Percentiles rank a stretch among this genome's conserved stretches.
Conservation (phyloP, 1,140 invertebrate species). For the Drosophila lini region DNA sequence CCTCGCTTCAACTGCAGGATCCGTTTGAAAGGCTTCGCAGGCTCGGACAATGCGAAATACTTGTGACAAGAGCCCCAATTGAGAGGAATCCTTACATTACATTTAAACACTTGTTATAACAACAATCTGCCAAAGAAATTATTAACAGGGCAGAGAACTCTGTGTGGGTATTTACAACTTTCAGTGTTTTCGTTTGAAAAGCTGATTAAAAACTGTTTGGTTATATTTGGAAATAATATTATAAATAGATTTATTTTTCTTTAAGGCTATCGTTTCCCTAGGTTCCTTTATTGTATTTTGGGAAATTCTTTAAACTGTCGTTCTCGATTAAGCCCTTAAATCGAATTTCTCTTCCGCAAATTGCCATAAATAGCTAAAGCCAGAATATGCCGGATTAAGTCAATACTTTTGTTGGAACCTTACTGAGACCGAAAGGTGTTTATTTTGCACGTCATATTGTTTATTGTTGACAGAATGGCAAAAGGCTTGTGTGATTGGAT, state of each 20-base stretch:
- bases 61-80: not conserved
- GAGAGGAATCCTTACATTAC: not conserved
- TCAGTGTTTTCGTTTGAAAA: not conserved
- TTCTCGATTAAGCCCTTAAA: no score
- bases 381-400: not conserved
- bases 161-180: not conserved
- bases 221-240: no score
- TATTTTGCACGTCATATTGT: not conserved
- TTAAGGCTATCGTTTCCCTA: no score
- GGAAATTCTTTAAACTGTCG: no score
- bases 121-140: not conserved
- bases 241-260: no score
- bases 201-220: not conserved
- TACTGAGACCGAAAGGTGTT: not conserved
- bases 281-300: no score
- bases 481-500: not conserved
- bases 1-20: constrained; percentile 13
- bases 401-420: not conserved
- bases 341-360: not conserved
- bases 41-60: not conserved
- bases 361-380: not conserved
- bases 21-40: constrained; percentile 15
- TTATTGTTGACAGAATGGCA: not conserved
- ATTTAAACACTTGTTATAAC: constrained; percentile 5
- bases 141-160: not conserved